Base-by-base conservation (phyloP, 2,797 vertebrate species). In the Pseudopleuronectes americanus region DNA sequence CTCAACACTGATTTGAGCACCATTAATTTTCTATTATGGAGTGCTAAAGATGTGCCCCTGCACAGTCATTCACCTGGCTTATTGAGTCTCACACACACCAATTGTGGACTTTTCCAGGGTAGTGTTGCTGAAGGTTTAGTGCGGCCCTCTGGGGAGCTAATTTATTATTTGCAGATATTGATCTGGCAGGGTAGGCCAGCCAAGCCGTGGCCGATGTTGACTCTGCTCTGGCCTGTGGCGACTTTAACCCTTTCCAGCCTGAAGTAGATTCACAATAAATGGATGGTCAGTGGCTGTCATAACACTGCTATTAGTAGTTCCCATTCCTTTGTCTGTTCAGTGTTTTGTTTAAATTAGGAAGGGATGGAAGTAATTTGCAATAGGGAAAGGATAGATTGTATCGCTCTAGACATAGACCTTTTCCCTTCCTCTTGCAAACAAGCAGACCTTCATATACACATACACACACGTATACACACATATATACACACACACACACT, bases 121-220 rank as follows among this genome's bases (percentile, higher is more conserved):
- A 90, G 89, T 94, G 92, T 93, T 94, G 85, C 88, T 94, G 92
- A 90, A 89, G 95, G 93, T 95, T 96, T 95, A 96, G 94, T 92
- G 93, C 85, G 93, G 91, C 93, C 90, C 96, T 96, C 92, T 94
- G 94, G 96, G 96, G 96, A 97, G 94, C 95, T 97, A 95, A 97
- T 98, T 98, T 98, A 97, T 98, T 99, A 98, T 99, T 98, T 98
- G 96, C 94, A 95, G 96, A 95, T 99, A 99, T 98, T 95, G 96
- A 98, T 98, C 96, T 95, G 95, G 84, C 93, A 90, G 94, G 90
- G 93, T 91, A 90, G 92, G 93, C 92, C 93, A 95, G 95, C 93
- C 92, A 90, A 95, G 93, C 89, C 91, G 79, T 93, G 93, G 94
- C 88, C 89, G 88, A 90, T 94, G 93, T 95, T 93, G 94, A 94